Percentiles rank a stretch among this genome's conserved stretches.
phyloP scores from a whole-genome alignment of 2,797 vertebrate species.

The Microctenopoma steveboyesi region DNA sequence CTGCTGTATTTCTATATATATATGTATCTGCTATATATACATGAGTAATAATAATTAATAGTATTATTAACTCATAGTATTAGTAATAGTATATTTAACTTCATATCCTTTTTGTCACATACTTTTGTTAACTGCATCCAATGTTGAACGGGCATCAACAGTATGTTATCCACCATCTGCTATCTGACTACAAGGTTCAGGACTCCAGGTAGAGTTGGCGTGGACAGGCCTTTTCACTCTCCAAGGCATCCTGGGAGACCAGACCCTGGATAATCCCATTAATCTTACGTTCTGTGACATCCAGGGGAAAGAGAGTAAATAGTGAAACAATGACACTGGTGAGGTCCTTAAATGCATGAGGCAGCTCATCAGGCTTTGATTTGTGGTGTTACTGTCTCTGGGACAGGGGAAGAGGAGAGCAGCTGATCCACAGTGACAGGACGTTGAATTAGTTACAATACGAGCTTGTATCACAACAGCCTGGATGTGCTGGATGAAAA shows the following conservation, averaged over 20 bases:
- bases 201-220: conserved; percentile 50
- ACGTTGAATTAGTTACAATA: conserved; percentile 24
- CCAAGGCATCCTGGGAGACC: conserved; percentile 29
- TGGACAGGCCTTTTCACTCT: conserved; percentile 50
- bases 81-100: too few species aligned
- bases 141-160: conserved; percentile 32
- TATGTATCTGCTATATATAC: too few species aligned
- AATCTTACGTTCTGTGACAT: conserved; percentile 57
- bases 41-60: not conserved
- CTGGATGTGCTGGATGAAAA: conserved; percentile 3
- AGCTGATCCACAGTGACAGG: conserved; percentile 44
- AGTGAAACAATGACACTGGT: conserved; percentile 52
- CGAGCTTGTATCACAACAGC: conserved; percentile 8
- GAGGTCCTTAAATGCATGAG: conserved; percentile 57
- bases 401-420: conserved; percentile 26
- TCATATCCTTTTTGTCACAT: too few species aligned
- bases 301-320: conserved; percentile 46
- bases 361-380: conserved; percentile 64
- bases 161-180: conserved; percentile 2
- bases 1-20: not conserved
- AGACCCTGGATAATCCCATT: conserved; percentile 48
- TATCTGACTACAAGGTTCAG: conserved; percentile 39
- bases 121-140: not conserved
- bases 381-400: conserved; percentile 43
- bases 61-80: not conserved